Percentiles rank a stretch among this genome's conserved stretches.
phyloP scores from a whole-genome alignment of 64 coral and sea anemone species.

The Orbicella faveolata region DNA sequence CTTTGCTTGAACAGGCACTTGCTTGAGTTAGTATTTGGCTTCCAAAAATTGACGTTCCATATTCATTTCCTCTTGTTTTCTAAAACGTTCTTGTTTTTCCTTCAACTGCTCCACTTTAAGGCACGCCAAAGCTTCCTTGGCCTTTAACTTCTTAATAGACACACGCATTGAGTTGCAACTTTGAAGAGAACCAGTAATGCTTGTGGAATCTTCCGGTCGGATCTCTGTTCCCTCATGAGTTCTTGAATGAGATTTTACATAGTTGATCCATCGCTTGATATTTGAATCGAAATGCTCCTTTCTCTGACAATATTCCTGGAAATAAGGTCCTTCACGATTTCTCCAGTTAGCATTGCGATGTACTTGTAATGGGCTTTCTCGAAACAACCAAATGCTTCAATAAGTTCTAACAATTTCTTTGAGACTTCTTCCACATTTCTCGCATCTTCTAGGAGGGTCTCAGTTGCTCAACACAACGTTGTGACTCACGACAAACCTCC shows the following conservation, averaged over 20 bases:
- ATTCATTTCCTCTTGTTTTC: background rate
- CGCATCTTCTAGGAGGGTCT: too few relatives aligned
- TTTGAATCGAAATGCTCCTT: too few relatives aligned
- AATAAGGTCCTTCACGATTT: too few relatives aligned
- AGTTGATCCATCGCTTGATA: background rate
- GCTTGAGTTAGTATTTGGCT: background rate
- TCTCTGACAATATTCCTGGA: too few relatives aligned
- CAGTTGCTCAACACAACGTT: too few relatives aligned
- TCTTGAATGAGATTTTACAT: background rate
- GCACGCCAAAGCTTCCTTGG: background rate
- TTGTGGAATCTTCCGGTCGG: background rate
- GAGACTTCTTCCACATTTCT: too few relatives aligned
- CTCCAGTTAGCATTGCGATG: too few relatives aligned
- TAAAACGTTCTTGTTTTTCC: background rate
- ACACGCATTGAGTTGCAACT: background rate
- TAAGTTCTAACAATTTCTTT: too few relatives aligned
- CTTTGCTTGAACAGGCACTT: background rate
- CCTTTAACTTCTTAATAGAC: background rate
- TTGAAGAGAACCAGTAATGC: background rate
- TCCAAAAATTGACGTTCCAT: background rate
- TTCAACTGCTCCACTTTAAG: background rate
- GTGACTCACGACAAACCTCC: too few relatives aligned
- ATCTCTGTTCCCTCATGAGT: background rate
- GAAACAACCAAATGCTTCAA: too few relatives aligned
- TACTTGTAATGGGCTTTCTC: too few relatives aligned